Base-by-base conservation (phyloP, 1,140 invertebrate genomes). In the Bombus waltoni region DNA sequence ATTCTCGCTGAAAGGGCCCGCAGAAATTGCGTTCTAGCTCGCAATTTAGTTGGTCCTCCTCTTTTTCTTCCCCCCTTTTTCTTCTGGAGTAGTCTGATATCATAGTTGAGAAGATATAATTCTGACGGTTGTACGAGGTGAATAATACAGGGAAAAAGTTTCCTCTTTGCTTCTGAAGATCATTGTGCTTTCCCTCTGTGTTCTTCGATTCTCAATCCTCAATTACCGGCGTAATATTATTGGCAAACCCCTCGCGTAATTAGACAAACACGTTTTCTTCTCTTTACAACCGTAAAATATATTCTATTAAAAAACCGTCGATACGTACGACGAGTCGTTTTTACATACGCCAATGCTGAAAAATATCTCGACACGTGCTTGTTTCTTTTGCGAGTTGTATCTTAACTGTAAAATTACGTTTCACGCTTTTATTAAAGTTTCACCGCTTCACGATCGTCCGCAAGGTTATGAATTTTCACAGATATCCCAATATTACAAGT, bases 11-110 rank as follows among this genome's bases (percentile, higher is more conserved):
- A 35, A 75, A 47, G 28, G 13, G n/a, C 53, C 35, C 10, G 40
- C 8, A 57, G 80, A 74, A 65, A 74, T 74, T 73, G 40, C 71
- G 11, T 38, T 42, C 40, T 42, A 38, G 11, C 81, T 38, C n/a
- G 71, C 32, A 40, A 76, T 44, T 42, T 28, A 25, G 71, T 44
- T 47, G 35, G n/a, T 18, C 8, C 10, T 25, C 5, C 5, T 53
- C 10, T 6, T 40, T 42, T 25, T 53, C 22, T 22, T 32, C 32
- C 32, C 32, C 3, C 32, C 10, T 4, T 53, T 11, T 15, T 59
- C n/a, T 38, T 70, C n/a, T 65, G 38, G 6, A 42, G 38, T 71
- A n/a, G 71, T 42, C 28, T 42, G 38, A 42, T 70, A 70, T 3
- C 35, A 18, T 38, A 35, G 35, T 25, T 28, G 35, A 70, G 35